These are phyloP conservation scores for Disparrhopalites patrizii DNA, from an alignment of 2,888 invertebrate genomes.

Conservation along the genomic window DNA sequence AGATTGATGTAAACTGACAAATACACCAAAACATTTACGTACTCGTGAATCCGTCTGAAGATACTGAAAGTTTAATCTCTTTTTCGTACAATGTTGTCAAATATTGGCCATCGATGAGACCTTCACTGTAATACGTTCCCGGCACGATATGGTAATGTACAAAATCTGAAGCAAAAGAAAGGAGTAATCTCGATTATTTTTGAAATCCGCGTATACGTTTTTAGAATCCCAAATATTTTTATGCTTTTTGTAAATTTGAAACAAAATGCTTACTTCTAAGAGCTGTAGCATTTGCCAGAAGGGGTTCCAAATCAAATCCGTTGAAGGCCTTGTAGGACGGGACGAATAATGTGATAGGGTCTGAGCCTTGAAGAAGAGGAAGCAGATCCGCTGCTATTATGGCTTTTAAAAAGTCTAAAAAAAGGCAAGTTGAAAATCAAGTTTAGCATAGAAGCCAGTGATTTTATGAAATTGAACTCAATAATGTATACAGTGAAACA, in stretches of 20 bases:
- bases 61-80: constrained; percentile 49
- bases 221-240: no score
- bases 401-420: constrained; percentile 40
- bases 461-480: no score
- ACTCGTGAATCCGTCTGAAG: constrained; percentile 49
- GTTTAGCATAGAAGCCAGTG: no score
- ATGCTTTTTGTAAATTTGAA: not conserved
- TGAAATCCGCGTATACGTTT: not conserved
- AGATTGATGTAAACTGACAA: not conserved
- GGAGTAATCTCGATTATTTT: not conserved
- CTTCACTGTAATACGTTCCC: constrained; percentile 51
- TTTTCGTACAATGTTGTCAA: constrained; percentile 50
- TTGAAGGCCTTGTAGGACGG: constrained; percentile 39
- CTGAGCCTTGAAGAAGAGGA: constrained; percentile 29
- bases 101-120: constrained; percentile 49
- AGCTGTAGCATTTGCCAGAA: constrained; percentile 33
- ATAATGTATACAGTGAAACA: no score
- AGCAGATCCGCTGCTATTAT: constrained; percentile 34
- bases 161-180: constrained; percentile 35
- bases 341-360: constrained; percentile 45
- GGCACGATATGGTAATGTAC: constrained; percentile 51
- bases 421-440: not conserved
- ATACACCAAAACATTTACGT: constrained; percentile 34
- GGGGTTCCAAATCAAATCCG: constrained; percentile 24
- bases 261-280: constrained; percentile 34